Evolutionary conservation across 2,113 vertebrate genomes (phyloP), one percentile per base, ranked within the genome.

Genomic region (Procavia capensis): DNA sequence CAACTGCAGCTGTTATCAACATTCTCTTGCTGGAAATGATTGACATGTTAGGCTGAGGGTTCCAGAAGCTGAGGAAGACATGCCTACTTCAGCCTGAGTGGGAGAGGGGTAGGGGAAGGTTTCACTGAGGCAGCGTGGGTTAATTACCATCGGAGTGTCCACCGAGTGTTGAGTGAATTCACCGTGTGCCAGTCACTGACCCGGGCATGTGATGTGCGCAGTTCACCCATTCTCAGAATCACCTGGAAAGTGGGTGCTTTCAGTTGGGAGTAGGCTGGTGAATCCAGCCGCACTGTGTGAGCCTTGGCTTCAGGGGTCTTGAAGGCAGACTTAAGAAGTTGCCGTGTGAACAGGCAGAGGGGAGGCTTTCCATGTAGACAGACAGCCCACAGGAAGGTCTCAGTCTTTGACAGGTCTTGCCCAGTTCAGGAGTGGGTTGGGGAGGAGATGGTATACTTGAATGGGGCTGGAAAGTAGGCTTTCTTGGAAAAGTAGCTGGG

Each of bases 1-100:
- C 75, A 85, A 19, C 1, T 20, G 75, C 85, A 88, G 88, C 90
- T 96, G 96, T 93, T 83, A 81, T 74, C 91, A 66, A 16, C 91
- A 31, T 76, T 45, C 66, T 50, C 85, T 54, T 13, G 57, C 27
- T 39, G 50, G 4, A 5, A 94, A 70, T 29, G 86, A 87, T 74
- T 89, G 96, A 88, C 29, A 14, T 85, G 86, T 89, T 89, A 86
- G 74, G 87, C 80, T 25, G 79, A 13, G 74, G 81, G 47, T 88
- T 83, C 96, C 5, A 1, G 81, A 82, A 95, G 79, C 90, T 85
- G 1, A 84, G 85, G 57, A 87, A 68, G 92, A 89, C 17, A 4
- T 13, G 79, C 45, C 36, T 70, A 92, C 61, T 47, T 20, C 79
- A 22, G 47, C 45, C 61, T 83, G 24, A 57, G 39, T 41, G 79